A percentile compares a stretch with the other conserved stretches of the same genome.
Conservation (phyloP, 1,140 invertebrate species). For the Lepidurus couesii region DNA sequence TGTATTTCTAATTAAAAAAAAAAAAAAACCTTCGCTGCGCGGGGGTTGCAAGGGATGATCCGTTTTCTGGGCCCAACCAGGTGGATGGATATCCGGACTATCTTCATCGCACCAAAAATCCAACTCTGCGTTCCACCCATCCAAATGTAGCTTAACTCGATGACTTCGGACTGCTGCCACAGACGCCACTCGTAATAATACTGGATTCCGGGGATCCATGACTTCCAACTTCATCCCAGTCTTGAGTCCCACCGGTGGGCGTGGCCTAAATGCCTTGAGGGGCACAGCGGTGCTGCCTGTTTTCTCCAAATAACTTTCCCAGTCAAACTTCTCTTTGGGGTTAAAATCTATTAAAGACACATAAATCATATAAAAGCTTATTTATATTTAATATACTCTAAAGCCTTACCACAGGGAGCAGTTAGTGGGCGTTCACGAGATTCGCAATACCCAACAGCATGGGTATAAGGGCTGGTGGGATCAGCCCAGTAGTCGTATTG, state of each 20-base stretch:
- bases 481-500: constrained; percentile 92
- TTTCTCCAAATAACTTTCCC: constrained; percentile 75
- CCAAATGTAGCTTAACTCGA: constrained; percentile 72
- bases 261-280: constrained; percentile 71
- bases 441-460: constrained; percentile 88
- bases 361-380: constrained; percentile 33
- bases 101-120: constrained; percentile 88
- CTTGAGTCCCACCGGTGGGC: constrained; percentile 72
- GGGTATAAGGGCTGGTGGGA: constrained; percentile 81
- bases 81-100: constrained; percentile 80
- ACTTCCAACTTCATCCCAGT: constrained; percentile 83
- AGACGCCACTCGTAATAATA: constrained; percentile 77
- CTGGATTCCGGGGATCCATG: constrained; percentile 71
- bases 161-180: constrained; percentile 59
- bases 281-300: constrained; percentile 71
- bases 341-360: constrained; percentile 42
- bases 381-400: not conserved
- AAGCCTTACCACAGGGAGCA: constrained; percentile 73
- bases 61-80: constrained; percentile 83
- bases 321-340: constrained; percentile 57
- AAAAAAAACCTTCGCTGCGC: constrained; percentile 40
- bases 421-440: constrained; percentile 71
- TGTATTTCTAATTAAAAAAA: not conserved
- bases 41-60: constrained; percentile 79
- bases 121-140: constrained; percentile 81